These are phyloP conservation scores for Nomada hirtipes DNA, from an alignment of 2,888 invertebrate species.

Conservation along the genomic window DNA sequence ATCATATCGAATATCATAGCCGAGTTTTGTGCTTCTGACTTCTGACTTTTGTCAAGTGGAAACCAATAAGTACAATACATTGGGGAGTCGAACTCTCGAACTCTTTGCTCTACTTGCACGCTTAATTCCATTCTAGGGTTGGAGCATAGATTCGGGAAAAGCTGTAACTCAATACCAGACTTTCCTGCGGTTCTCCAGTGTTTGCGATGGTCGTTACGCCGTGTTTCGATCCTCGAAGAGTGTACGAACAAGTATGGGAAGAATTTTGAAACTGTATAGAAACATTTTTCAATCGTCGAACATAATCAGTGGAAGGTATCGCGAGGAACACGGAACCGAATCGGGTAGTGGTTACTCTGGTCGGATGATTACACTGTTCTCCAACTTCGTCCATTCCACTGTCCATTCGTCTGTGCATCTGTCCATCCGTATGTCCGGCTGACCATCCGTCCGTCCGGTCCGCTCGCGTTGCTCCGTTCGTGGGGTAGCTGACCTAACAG, in stretches of 20 bases:
- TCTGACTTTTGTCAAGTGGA: conserved; percentile 23
- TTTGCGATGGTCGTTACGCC: neutral
- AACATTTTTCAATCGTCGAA: neutral
- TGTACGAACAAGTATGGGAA: neutral
- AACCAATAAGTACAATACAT: conserved; percentile 48
- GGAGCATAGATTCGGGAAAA: conserved; percentile 24
- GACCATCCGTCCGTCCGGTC: conserved; percentile 64
- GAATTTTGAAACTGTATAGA: neutral
- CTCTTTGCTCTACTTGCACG: conserved; percentile 32
- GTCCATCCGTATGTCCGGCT: conserved; percentile 63
- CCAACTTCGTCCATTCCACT: conserved; percentile 66
- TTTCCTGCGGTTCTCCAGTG: neutral
- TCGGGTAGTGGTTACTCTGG: conserved; percentile 9
- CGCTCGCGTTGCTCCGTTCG: conserved; percentile 69
- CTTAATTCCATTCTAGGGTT: conserved; percentile 35
- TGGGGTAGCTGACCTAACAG: conserved; percentile 83
- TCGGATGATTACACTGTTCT: conserved; percentile 60
- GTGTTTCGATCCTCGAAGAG: neutral
- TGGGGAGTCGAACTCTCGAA: conserved; percentile 10
- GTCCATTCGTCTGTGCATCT: conserved; percentile 75
- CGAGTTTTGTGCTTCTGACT: conserved; percentile 33
- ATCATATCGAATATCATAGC: conserved; percentile 44
- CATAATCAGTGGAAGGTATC: neutral
- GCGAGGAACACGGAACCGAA: neutral
- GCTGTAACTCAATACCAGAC: conserved; percentile 32